Conservation (phyloP, 2,888 invertebrate species). For the Tiphia femorata region DNA sequence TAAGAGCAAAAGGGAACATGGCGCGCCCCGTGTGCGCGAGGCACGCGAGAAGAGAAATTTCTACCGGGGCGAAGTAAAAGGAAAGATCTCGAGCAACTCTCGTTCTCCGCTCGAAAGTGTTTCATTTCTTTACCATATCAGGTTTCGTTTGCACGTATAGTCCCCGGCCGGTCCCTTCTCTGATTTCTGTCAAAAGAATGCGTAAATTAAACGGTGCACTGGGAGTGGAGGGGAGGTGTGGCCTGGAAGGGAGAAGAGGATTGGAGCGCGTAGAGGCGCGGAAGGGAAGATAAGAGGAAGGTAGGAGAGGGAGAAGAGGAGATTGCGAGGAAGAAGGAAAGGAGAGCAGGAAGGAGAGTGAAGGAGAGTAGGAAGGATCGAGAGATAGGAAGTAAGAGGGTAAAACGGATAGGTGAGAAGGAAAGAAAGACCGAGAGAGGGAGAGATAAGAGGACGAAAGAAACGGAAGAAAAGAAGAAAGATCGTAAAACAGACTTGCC, state of each 20-base stretch:
- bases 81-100: no score
- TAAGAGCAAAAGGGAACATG: no score
- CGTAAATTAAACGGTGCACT: no score
- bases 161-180: no score
- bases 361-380: background rate
- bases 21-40: no score
- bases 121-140: no score
- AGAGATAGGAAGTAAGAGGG: constrained; percentile 10
- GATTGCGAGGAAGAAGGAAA: background rate
- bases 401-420: no score
- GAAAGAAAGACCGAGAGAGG: background rate
- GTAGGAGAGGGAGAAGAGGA: background rate
- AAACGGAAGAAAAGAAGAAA: background rate
- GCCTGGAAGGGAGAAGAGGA: background rate
- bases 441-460: background rate
- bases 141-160: no score
- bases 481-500: background rate
- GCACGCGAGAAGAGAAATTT: no score
- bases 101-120: no score
- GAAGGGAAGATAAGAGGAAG: background rate
- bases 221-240: background rate
- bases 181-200: no score
- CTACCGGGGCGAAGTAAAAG: no score
- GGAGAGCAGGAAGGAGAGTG: background rate
- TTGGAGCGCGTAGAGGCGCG: background rate